Conservation (phyloP, 2,113 vertebrate genomes). For the Gulo gulo region DNA sequence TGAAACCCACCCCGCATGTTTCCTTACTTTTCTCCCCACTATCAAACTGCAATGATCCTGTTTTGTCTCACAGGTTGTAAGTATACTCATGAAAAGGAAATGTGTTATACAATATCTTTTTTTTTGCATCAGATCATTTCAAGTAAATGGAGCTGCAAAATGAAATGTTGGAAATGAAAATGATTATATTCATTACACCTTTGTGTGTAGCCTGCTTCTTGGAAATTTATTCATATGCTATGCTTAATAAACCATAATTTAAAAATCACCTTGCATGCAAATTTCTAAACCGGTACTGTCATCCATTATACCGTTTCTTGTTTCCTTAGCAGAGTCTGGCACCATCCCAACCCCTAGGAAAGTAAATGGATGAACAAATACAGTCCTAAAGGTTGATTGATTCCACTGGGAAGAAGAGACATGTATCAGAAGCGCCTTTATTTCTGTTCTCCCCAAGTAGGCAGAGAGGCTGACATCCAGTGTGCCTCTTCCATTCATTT, state of each 20-base stretch:
- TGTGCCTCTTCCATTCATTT: background rate
- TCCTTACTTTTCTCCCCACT: background rate
- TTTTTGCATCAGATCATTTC: conserved; percentile 70
- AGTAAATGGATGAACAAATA: background rate
- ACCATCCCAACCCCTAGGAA: background rate
- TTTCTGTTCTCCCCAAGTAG: background rate
- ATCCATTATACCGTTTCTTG: background rate
- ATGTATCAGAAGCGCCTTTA: background rate
- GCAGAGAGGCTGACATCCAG: background rate
- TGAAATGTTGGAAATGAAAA: conserved; percentile 70
- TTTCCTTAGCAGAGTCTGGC: background rate
- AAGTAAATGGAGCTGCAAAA: conserved; percentile 79
- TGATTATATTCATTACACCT: conserved; percentile 59
- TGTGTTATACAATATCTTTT: conserved; percentile 73
- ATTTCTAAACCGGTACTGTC: conserved; percentile 42
- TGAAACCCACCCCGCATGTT: conserved; percentile 69
- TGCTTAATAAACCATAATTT: conserved; percentile 45
- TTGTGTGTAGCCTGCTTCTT: conserved; percentile 52
- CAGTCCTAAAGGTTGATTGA: background rate
- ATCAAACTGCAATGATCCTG: conserved; percentile 73
- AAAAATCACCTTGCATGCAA: conserved; percentile 58
- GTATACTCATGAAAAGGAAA: conserved; percentile 72
- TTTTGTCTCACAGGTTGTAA: conserved; percentile 72
- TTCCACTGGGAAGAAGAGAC: background rate
- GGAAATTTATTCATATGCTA: conserved; percentile 17